phyloP scores from a whole-genome alignment of 1,140 invertebrate species.

The Mactra quadrangularis region DNA sequence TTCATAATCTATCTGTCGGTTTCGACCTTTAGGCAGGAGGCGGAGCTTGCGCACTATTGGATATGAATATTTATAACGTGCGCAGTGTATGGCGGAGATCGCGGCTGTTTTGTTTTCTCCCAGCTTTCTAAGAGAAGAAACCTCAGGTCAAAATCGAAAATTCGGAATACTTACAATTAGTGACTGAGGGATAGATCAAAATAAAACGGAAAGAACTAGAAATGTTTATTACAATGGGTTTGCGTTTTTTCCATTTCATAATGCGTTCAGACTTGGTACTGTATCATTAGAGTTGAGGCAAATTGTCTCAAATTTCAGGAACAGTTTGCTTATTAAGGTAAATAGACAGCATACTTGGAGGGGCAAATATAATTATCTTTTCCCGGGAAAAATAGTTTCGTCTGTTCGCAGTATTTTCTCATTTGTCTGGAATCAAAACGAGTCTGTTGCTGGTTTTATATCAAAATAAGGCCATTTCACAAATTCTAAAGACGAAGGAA shows the following conservation, averaged over 20 bases:
- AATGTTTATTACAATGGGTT: conserved; percentile 62
- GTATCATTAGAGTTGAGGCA: conserved; percentile 55
- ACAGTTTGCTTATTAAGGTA: conserved; percentile 62
- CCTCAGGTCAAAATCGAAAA: conserved; percentile 23
- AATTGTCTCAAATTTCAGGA: conserved; percentile 57
- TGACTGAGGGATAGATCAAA: conserved; percentile 59
- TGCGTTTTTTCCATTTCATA: conserved; percentile 61
- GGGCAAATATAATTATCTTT: conserved; percentile 63
- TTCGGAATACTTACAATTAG: conserved; percentile 58
- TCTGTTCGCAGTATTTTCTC: conserved; percentile 58
- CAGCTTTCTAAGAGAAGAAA: background rate
- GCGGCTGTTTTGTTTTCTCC: conserved; percentile 29
- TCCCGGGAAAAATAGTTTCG: conserved; percentile 57
- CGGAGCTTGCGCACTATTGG: conserved; percentile 28
- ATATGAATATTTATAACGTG: conserved; percentile 55
- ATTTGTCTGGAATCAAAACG: conserved; percentile 55
- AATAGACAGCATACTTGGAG: conserved; percentile 61
- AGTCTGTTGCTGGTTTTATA: conserved; percentile 52
- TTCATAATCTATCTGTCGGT: conserved; percentile 60
- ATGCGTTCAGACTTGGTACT: conserved; percentile 47
- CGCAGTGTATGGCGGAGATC: conserved; percentile 25
- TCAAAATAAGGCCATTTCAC: conserved; percentile 52
- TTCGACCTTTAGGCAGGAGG: conserved; percentile 39
- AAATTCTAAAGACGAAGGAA: conserved; percentile 50
- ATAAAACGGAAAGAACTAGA: conserved; percentile 65